Base-by-base conservation (phyloP, 53 echinoderm and acorn worm genomes). In the Apostichopus leukothele region DNA sequence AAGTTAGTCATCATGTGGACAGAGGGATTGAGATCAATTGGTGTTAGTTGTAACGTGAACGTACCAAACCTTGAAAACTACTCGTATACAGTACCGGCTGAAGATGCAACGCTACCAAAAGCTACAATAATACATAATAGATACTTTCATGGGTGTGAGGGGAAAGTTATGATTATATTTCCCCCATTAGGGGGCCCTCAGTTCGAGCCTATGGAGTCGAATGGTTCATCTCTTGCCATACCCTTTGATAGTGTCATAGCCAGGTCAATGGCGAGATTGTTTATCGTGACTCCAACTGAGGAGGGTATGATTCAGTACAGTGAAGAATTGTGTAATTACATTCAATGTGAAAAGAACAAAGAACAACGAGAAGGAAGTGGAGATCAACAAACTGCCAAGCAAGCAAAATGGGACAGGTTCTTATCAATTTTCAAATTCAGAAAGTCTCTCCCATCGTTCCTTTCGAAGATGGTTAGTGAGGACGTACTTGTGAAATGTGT, bases 61-160 rank as follows among this genome's bases (percentile, higher is more conserved):
- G 25, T 81, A 20, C 81, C 81, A 59, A 55, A 81, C 4, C 25
- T 81, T 22, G 81, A 81, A 81, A 54, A 54, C 5, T 81, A 52
- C 59, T 54, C 81, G 0, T 81, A 50, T 20, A 81, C 19, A 20
- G 10, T 53, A 54, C 10, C 22, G 1, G 19, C 1, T 2, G 22
- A 52, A 8, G 80, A 80, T 20, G 67, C 11, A 13, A 12, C 11
- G 1, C 67, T 67, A 12, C 67, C 67, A 0, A 0, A 12, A 80
- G 80, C 57, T 9, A 80, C 80, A 6, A 20, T 80, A 7, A 80
- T 57, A 54, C 80, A 80, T 22, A 80, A 80, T 16, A 12, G 80
- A 80, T 80, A 80, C 57, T 80, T 80, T 19, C 80, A 80, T 80
- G 80, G 80, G 2, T 80, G 80, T 53, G 80, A 80, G 23, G 80